These are phyloP conservation scores for Neostethus bicornis DNA, from an alignment of 2,797 vertebrate genomes.

Conservation along the genomic window DNA sequence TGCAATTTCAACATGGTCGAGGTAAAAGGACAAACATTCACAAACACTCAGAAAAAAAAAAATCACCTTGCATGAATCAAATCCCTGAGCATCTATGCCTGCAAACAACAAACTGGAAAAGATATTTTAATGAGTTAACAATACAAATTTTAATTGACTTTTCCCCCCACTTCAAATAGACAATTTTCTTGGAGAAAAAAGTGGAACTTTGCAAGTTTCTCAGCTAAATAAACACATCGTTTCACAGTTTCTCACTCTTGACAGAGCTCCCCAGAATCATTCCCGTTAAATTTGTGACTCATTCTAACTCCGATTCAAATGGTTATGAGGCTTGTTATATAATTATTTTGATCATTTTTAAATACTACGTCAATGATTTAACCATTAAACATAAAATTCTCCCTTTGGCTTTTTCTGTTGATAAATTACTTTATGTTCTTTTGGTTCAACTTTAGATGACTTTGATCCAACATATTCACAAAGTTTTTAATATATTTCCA, in stretches of 20 bases:
- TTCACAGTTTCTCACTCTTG: slow-evolving; percentile 43
- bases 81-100: neutral
- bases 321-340: slow-evolving; percentile 54
- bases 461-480: slow-evolving; percentile 4
- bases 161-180: slow-evolving; percentile 12
- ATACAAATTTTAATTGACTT: slow-evolving; percentile 9
- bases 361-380: slow-evolving; percentile 28
- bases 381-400: slow-evolving; percentile 1
- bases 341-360: slow-evolving; percentile 44
- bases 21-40: slow-evolving; percentile 59
- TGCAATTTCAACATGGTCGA: slow-evolving; percentile 86
- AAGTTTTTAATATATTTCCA: neutral
- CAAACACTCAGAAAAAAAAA: neutral
- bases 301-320: slow-evolving; percentile 50
- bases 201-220: slow-evolving; percentile 1
- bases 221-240: slow-evolving; percentile 26
- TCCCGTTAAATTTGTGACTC: slow-evolving; percentile 60
- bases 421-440: neutral
- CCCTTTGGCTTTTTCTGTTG: neutral
- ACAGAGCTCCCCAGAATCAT: slow-evolving; percentile 44
- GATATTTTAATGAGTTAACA: slow-evolving; percentile 1
- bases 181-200: slow-evolving; percentile 1
- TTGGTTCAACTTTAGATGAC: neutral
- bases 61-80: slow-evolving; percentile 17
- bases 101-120: slow-evolving; percentile 14